Conservation (phyloP, 2,888 invertebrate genomes). For the Petrophora chlorosata region DNA sequence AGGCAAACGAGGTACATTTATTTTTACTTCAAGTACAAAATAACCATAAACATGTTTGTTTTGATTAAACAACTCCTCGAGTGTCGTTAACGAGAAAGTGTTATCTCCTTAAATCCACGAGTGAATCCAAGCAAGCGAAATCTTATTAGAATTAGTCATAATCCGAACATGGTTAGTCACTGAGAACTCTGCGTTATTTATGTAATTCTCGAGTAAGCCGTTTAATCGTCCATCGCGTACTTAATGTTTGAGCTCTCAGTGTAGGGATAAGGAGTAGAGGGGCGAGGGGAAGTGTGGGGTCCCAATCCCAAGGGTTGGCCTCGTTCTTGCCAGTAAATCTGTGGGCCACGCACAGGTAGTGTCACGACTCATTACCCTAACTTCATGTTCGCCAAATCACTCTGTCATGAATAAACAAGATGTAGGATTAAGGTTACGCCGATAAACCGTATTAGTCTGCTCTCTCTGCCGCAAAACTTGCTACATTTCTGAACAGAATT, state of each 20-base stretch:
- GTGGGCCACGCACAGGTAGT: conserved; percentile 68
- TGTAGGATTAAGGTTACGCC: conserved; percentile 43
- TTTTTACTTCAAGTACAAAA: neutral
- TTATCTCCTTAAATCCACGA: conserved; percentile 36
- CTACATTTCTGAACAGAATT: conserved; percentile 10
- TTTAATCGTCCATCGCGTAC: conserved; percentile 69
- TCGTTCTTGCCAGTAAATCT: conserved; percentile 63
- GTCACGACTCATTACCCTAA: conserved; percentile 71
- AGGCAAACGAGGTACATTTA: neutral
- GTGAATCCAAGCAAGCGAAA: conserved; percentile 44
- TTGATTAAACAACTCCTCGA: conserved; percentile 15
- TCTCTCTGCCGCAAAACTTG: conserved; percentile 30
- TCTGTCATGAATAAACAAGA: conserved; percentile 65
- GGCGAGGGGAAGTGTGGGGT: conserved; percentile 36
- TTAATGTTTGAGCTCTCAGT: conserved; percentile 64
- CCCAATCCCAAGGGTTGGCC: conserved; percentile 52
- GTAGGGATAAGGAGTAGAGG: conserved; percentile 42
- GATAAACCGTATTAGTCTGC: conserved; percentile 16
- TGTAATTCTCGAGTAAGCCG: conserved; percentile 65
- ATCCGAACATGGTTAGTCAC: conserved; percentile 55
- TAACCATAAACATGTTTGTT: too few relatives aligned
- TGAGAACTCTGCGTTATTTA: conserved; percentile 59
- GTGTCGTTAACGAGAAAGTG: conserved; percentile 25
- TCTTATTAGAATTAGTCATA: conserved; percentile 55
- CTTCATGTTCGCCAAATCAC: conserved; percentile 71